phyloP scores from a whole-genome alignment of 2,113 vertebrate genomes.

The Chlamydotis undulata region DNA sequence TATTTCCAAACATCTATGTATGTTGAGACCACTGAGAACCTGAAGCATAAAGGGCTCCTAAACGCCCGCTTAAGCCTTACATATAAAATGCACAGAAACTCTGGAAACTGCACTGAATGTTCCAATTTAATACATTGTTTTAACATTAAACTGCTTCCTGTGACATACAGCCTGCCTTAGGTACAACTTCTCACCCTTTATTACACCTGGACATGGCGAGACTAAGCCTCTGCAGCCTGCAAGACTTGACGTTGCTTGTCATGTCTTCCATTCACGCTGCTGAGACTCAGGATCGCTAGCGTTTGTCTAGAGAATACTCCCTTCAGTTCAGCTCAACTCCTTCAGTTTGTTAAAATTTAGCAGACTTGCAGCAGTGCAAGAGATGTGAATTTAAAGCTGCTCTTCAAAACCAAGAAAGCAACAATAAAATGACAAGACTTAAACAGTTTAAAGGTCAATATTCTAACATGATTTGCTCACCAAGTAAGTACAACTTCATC shows the following conservation, averaged over 20 bases:
- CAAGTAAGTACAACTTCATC: not conserved
- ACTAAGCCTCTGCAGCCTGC: not conserved
- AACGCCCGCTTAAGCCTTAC: not conserved
- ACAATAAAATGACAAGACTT: not conserved
- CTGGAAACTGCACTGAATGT: not conserved
- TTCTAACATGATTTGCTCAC: not conserved
- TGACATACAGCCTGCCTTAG: not conserved
- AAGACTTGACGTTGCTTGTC: not conserved
- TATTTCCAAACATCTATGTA: not conserved
- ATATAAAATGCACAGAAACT: not conserved
- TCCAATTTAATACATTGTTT: not conserved
- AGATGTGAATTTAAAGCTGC: not conserved
- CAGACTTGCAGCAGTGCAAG: not conserved
- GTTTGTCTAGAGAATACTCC: not conserved
- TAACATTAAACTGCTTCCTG: not conserved
- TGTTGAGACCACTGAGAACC: not conserved
- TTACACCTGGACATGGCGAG: not conserved
- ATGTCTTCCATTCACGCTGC: not conserved
- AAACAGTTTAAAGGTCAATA: not conserved
- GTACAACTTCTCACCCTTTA: not conserved
- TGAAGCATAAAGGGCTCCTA: not conserved
- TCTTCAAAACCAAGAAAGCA: not conserved
- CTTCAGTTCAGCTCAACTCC: not conserved
- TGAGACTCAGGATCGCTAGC: fast-evolving
- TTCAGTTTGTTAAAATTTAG: not conserved